Conservation (phyloP, 2,888 invertebrate species). For the Hydropsyche betteni region DNA sequence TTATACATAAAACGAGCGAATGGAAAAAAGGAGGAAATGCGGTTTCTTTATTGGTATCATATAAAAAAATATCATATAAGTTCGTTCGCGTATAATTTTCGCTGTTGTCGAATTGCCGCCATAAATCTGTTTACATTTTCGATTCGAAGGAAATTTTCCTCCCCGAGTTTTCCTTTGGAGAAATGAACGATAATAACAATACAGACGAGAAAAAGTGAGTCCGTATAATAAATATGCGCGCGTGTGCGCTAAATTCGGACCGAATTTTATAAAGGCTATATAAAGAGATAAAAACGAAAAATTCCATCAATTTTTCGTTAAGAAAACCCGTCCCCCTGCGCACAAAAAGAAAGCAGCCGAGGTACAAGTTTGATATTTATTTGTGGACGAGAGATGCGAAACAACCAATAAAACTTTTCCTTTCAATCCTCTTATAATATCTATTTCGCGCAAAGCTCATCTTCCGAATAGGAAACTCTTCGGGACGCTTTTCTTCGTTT, state of each 20-base stretch:
- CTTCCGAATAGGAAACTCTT: slow-evolving; percentile 15
- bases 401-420: slow-evolving; percentile 43
- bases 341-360: slow-evolving; percentile 31
- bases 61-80: not conserved
- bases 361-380: slow-evolving; percentile 37
- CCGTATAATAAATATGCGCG: not conserved
- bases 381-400: slow-evolving; percentile 42
- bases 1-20: not conserved
- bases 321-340: not conserved
- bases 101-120: slow-evolving; percentile 22
- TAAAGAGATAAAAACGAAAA: slow-evolving; percentile 20
- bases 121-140: slow-evolving; percentile 38
- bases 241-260: too few relatives aligned
- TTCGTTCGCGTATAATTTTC: not conserved
- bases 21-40: not conserved
- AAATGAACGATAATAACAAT: slow-evolving; percentile 35
- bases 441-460: slow-evolving; percentile 33
- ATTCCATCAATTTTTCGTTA: slow-evolving; percentile 38
- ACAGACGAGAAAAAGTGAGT: slow-evolving; percentile 18
- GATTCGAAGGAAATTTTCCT: slow-evolving; percentile 9
- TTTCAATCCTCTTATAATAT: slow-evolving; percentile 42
- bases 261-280: slow-evolving; percentile 7
- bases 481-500: too few relatives aligned
- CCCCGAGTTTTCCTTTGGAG: not conserved
- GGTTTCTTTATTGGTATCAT: not conserved